Evolutionary conservation across 2,888 invertebrate species (phyloP).

Genomic region (Epiblema foenella): DNA sequence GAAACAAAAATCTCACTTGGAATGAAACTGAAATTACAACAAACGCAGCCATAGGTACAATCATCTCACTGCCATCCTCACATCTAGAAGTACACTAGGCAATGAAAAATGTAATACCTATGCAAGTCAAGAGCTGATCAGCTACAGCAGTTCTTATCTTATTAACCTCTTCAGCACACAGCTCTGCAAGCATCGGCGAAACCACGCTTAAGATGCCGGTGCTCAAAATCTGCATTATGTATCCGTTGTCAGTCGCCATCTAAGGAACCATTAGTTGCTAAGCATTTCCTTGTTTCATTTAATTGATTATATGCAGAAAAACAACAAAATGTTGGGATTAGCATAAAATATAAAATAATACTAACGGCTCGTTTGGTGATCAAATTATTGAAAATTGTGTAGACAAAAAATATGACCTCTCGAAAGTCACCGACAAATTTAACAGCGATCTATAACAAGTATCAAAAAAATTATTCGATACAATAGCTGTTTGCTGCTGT

Average conservation of each 20-base stretch:
- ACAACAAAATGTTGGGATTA: no score
- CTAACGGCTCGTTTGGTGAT: constrained; percentile 4
- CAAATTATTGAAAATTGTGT: not conserved
- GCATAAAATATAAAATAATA: no score
- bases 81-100: not conserved
- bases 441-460: constrained; percentile 10
- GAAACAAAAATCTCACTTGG: no score
- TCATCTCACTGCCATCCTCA: no score
- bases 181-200: not conserved
- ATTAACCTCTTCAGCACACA: constrained; percentile 9
- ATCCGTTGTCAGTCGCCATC: not conserved
- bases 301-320: no score
- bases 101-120: not conserved
- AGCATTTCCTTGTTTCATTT: no score
- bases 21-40: no score
- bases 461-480: not conserved
- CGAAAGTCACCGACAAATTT: constrained; percentile 15
- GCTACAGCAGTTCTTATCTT: constrained; percentile 5
- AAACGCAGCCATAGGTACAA: no score
- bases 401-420: constrained; percentile 1
- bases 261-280: not conserved
- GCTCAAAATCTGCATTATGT: not conserved
- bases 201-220: not conserved
- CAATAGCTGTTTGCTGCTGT: no score
- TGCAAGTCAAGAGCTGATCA: constrained; percentile 9